Percentiles rank a stretch among this genome's conserved stretches.
These are phyloP conservation scores for Drosophila paranaensis DNA, from an alignment of 2,888 invertebrate genomes.

Conservation along the genomic window DNA sequence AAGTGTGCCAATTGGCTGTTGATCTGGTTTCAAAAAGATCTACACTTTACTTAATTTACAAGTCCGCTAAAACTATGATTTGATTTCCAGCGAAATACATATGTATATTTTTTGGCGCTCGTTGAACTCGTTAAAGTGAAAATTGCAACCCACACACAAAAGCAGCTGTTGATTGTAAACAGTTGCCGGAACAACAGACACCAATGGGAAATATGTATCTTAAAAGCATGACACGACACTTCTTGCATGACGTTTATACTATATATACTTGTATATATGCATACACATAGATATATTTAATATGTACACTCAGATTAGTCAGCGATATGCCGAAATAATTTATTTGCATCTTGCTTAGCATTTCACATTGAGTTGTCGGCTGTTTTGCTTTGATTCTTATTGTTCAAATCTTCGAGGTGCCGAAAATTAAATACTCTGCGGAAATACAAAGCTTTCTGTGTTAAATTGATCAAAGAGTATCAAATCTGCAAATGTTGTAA, in stretches of 20 bases:
- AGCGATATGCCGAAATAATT: conserved; percentile 14
- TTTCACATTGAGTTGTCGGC: conserved; percentile 4
- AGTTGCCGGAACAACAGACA: conserved; percentile 9
- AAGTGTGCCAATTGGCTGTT: conserved; percentile 13
- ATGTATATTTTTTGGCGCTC: not conserved
- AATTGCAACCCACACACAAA: conserved; percentile 31
- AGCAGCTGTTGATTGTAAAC: conserved; percentile 47
- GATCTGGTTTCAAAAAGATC: conserved; percentile 17
- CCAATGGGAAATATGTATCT: conserved; percentile 30
- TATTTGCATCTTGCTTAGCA: conserved; percentile 13
- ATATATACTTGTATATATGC: not conserved
- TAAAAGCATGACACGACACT: conserved; percentile 20
- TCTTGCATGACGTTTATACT: conserved; percentile 3
- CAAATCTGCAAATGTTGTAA: no score
- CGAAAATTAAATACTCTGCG: not conserved
- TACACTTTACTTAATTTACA: not conserved
- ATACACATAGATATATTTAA: not conserved
- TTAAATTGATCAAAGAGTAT: no score
- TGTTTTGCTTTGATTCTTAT: conserved; percentile 13
- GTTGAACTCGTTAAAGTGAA: conserved; percentile 39
- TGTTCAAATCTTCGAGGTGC: no score
- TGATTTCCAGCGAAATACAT: conserved; percentile 8
- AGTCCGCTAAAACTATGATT: not conserved
- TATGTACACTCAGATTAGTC: conserved; percentile 28
- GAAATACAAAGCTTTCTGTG: not conserved